Evolutionary conservation across 2,888 invertebrate species (phyloP).

Genomic region (Acanthoscelides obtectus): DNA sequence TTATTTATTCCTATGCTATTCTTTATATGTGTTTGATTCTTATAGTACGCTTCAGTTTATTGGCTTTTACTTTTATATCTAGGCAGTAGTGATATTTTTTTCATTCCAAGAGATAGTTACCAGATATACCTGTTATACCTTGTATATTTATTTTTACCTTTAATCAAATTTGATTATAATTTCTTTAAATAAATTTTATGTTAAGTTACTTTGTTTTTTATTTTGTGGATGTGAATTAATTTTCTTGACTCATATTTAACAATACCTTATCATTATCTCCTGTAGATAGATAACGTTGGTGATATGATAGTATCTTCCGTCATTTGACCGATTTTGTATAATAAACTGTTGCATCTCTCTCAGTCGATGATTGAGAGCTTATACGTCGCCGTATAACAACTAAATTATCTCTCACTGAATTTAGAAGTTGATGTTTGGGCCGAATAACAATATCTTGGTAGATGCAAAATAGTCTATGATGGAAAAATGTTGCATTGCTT

Average conservation of each 20-base stretch:
- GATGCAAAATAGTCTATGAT: no score
- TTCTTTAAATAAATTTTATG: background rate
- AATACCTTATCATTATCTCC: conserved; percentile 2
- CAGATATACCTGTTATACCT: background rate
- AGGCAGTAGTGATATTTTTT: background rate
- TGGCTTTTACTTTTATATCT: background rate
- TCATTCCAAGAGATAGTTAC: background rate
- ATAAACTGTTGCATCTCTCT: no score
- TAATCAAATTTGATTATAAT: conserved; percentile 9
- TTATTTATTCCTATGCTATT: conserved; percentile 2
- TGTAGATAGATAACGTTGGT: no score
- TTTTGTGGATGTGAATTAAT: background rate
- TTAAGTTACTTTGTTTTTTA: background rate
- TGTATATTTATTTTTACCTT: background rate
- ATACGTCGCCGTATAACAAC: no score
- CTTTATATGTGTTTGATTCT: conserved; percentile 12
- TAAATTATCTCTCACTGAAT: no score
- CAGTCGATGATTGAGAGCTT: no score
- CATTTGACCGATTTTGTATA: no score
- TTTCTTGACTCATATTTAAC: background rate
- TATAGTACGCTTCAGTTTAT: background rate
- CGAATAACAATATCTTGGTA: no score
- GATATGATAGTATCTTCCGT: no score
- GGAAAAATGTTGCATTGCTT: no score
- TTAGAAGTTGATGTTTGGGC: no score